Percentiles rank a stretch among this genome's conserved stretches.
Conservation (phyloP, 2,113 vertebrate genomes). For the Falcunculus frontatus region DNA sequence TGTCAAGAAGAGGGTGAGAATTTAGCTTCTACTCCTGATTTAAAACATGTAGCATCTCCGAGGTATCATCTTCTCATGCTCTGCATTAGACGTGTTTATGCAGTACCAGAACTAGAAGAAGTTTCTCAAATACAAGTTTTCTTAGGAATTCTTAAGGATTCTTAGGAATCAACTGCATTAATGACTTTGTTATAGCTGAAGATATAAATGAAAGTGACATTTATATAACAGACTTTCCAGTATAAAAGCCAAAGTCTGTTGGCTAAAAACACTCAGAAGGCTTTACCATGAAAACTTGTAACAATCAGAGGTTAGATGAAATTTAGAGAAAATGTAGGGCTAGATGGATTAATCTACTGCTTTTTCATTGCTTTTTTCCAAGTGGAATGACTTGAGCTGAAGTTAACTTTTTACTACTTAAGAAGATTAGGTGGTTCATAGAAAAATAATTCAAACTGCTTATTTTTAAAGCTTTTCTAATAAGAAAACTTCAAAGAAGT, state of each 20-base stretch:
- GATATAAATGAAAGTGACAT: slow-evolving; percentile 25
- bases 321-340: neutral
- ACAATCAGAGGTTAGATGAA: neutral
- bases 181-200: neutral
- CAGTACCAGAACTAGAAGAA: neutral
- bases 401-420: slow-evolving; percentile 36
- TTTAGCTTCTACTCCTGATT: neutral
- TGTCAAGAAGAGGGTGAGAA: neutral
- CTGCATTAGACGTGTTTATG: accelerated
- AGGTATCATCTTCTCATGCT: neutral
- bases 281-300: slow-evolving; percentile 25
- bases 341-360: neutral
- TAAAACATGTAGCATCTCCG: neutral
- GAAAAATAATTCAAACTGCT: slow-evolving; percentile 48
- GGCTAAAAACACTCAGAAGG: neutral
- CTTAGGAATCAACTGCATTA: slow-evolving; percentile 7
- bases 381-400: neutral
- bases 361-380: neutral
- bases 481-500: slow-evolving; percentile 60
- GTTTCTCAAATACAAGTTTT: neutral
- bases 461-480: slow-evolving; percentile 55
- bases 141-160: neutral
- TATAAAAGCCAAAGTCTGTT: slow-evolving; percentile 26
- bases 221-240: slow-evolving; percentile 26
- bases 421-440: slow-evolving; percentile 27